Conservation (phyloP, 1,140 invertebrate genomes). For the Hylaeus volcanicus region DNA sequence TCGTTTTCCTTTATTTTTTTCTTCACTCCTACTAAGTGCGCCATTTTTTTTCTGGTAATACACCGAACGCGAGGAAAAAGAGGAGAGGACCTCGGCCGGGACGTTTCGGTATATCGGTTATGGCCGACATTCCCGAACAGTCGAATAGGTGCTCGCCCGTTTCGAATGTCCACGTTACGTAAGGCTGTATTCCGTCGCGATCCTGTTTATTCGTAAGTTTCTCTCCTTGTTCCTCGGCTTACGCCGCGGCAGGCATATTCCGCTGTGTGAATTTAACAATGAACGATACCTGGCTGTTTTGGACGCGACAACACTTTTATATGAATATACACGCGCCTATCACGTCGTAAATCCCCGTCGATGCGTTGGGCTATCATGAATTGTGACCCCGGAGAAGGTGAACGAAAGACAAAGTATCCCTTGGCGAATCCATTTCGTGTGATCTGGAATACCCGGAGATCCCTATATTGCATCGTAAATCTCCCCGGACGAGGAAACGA, state of each 20-base stretch:
- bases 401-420: conserved; percentile 59
- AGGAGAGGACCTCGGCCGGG: not conserved
- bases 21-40: conserved; percentile 39
- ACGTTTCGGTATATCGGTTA: conserved; percentile 14
- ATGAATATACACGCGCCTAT: not conserved
- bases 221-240: not conserved
- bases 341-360: conserved; percentile 52
- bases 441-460: conserved; percentile 26
- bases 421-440: conserved; percentile 48
- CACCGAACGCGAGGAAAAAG: not conserved
- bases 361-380: conserved; percentile 53
- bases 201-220: not conserved
- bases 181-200: not conserved
- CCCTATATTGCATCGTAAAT: conserved; percentile 44
- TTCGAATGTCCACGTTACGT: not conserved
- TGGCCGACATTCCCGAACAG: too few relatives aligned
- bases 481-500: conserved; percentile 11
- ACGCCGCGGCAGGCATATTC: not conserved
- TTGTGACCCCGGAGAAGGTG: conserved; percentile 41
- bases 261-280: not conserved
- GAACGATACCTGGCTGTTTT: not conserved
- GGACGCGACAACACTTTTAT: not conserved
- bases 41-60: conserved; percentile 48
- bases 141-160: not conserved
- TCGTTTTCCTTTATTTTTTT: conserved; percentile 14